Percentiles rank a stretch among this genome's conserved stretches.
Evolutionary conservation across 1,140 invertebrate genomes (phyloP).

Genomic region (Philopotamus ludificatus): DNA sequence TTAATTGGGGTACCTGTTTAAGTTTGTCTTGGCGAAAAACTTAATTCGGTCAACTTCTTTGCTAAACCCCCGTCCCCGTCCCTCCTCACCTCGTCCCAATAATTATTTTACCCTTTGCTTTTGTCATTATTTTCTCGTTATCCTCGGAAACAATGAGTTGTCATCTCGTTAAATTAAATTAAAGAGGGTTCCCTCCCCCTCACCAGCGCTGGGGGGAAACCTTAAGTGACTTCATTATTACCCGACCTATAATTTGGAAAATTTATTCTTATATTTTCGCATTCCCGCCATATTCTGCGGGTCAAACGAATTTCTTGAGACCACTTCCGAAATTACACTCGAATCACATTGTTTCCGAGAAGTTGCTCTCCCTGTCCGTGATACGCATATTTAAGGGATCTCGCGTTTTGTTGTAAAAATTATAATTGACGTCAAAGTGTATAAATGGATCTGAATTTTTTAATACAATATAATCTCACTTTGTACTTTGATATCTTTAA

Average conservation of each 20-base stretch:
- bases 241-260: constrained; percentile 22
- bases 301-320: background rate
- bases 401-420: too few relatives aligned
- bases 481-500: too few relatives aligned
- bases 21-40: background rate
- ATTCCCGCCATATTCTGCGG: background rate
- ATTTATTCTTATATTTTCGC: constrained; percentile 12
- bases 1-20: too few relatives aligned
- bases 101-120: constrained; percentile 27
- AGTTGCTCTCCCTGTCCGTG: too few relatives aligned
- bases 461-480: too few relatives aligned
- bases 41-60: background rate
- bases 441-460: too few relatives aligned
- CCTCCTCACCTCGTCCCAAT: too few relatives aligned
- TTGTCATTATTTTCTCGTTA: constrained; percentile 28
- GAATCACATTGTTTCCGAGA: too few relatives aligned
- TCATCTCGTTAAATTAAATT: constrained; percentile 33
- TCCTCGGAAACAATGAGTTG: constrained; percentile 28
- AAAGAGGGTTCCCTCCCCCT: constrained; percentile 10
- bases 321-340: background rate
- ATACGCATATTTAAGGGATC: too few relatives aligned
- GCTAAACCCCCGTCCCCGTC: too few relatives aligned
- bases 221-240: constrained; percentile 27
- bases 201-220: constrained; percentile 2
- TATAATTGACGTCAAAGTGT: too few relatives aligned